Percentiles rank a stretch among this genome's conserved stretches.
These are phyloP conservation scores for Geothlypis trichas DNA, from an alignment of 2,113 vertebrate species.

Conservation along the genomic window DNA sequence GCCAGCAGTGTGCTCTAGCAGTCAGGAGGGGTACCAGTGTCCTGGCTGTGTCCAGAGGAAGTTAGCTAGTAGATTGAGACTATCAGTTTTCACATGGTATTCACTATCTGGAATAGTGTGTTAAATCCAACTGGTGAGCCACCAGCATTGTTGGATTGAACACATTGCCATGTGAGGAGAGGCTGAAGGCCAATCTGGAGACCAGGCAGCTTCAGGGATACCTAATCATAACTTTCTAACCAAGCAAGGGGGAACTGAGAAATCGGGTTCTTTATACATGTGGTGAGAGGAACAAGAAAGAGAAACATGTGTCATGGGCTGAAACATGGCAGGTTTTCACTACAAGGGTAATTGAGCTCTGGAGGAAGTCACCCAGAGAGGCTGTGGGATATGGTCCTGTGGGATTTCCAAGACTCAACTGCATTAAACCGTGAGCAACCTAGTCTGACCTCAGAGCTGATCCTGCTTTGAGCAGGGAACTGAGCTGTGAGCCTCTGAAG, in stretches of 20 bases:
- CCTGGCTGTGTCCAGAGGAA: not conserved
- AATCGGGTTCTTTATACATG: rapidly evolving
- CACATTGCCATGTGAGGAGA: rapidly evolving
- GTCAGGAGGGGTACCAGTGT: not conserved
- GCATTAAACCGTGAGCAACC: not conserved
- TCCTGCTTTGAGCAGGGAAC: not conserved
- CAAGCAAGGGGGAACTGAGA: not conserved
- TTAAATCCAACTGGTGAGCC: not conserved
- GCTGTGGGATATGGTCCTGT: not conserved
- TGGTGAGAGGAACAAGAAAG: not conserved
- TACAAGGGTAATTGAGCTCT: not conserved
- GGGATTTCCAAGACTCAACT: not conserved
- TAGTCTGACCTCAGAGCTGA: not conserved
- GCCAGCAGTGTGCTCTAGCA: not conserved
- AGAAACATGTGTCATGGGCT: not conserved
- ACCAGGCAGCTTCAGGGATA: not conserved
- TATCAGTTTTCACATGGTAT: not conserved
- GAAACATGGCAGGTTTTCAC: not conserved
- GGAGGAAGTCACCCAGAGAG: not conserved
- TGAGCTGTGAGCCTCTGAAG: not conserved
- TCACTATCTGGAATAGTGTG: not conserved
- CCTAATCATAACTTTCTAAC: not conserved
- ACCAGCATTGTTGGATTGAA: not conserved
- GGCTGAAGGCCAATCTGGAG: not conserved
- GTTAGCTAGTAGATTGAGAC: not conserved